Conservation (phyloP, 2,797 vertebrate genomes). For the Sebastes steindachneri region DNA sequence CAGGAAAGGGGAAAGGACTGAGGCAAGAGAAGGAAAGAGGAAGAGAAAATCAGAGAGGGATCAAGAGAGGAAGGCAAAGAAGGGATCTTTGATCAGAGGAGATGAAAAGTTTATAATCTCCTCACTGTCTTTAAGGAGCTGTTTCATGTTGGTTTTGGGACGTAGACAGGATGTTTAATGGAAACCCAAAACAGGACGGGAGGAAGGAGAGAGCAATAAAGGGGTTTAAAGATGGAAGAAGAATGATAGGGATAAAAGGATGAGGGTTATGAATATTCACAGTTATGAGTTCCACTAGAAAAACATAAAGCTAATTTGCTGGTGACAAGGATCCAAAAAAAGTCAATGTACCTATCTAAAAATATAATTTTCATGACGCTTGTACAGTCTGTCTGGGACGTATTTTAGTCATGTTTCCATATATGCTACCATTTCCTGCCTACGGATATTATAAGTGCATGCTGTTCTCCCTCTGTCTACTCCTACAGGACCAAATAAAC, state of each 20-base stretch:
- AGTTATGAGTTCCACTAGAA: neutral
- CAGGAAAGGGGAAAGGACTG: conserved; percentile 5
- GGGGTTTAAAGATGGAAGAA: conserved; percentile 12
- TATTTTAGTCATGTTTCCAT: conserved; percentile 20
- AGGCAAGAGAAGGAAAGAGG: conserved; percentile 25
- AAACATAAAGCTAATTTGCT: neutral
- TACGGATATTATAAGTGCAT: conserved; percentile 5
- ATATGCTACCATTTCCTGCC: neutral
- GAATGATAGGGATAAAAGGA: conserved; percentile 1
- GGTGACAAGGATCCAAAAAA: neutral
- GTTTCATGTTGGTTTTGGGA: conserved; percentile 60
- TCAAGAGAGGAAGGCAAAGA: neutral
- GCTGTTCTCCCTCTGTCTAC: conserved; percentile 5
- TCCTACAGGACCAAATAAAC: conserved; percentile 5
- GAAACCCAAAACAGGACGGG: conserved; percentile 22
- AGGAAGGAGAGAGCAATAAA: neutral
- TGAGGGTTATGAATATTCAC: conserved; percentile 7
- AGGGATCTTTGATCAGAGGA: conserved; percentile 50
- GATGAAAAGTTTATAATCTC: conserved; percentile 57
- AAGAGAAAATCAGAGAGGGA: conserved; percentile 16
- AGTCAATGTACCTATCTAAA: neutral
- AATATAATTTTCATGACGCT: neutral
- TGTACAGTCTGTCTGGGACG: conserved; percentile 6
- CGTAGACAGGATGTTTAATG: conserved; percentile 43
- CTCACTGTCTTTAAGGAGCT: conserved; percentile 20